Conservation (phyloP, 2,113 vertebrate genomes). For the Podarcis raffonei region DNA sequence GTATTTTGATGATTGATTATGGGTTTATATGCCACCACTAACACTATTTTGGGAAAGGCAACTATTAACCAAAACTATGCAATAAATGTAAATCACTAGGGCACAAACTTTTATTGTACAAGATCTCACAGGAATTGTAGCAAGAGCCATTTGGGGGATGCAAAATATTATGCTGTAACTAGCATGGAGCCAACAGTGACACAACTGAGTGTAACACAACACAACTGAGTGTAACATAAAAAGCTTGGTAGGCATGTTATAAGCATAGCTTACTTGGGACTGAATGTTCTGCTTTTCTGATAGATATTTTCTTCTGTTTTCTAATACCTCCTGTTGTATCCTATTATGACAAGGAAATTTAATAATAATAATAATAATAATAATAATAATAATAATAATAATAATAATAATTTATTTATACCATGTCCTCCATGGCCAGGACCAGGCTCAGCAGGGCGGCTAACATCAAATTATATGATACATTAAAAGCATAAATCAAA, state of each 20-base stretch:
- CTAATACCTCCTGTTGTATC: slow-evolving; percentile 62
- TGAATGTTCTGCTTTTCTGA: slow-evolving; percentile 63
- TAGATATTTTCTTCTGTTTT: slow-evolving; percentile 70
- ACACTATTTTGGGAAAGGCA: neutral
- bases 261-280: slow-evolving; percentile 66
- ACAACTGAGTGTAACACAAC: neutral
- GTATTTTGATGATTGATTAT: neutral
- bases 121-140: neutral
- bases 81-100: neutral
- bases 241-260: neutral
- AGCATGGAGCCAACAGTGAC: neutral
- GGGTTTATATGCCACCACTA: neutral
- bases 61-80: neutral
- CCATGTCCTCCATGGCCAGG: no score
- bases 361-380: no score
- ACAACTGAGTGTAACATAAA: neutral
- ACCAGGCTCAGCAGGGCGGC: no score
- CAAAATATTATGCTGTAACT: neutral
- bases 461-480: no score
- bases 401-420: no score
- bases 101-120: neutral
- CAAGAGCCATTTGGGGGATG: neutral
- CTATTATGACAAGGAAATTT: slow-evolving; percentile 61
- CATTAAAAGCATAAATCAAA: no score
- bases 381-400: neutral